Evolutionary conservation across 2,113 vertebrate species (phyloP), one percentile per base, ranked within the genome.

Genomic region (Etia nguti): DNA sequence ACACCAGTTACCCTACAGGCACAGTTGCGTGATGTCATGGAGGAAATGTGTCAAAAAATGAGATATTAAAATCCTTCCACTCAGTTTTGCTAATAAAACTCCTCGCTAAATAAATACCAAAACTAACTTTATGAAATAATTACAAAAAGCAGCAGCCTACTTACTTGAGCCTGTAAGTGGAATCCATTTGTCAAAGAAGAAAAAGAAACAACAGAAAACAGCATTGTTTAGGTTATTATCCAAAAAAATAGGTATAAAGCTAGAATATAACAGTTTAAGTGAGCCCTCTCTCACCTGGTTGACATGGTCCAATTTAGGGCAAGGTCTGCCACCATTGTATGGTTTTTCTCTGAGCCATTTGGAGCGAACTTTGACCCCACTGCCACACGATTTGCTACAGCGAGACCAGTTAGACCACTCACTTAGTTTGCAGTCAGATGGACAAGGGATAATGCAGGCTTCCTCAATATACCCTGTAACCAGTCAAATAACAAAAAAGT

Each of bases 331-430:
- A 4, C 98, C 98, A 34, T 99, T 99, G 88, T 99, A 99, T 0
- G 99, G 99, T 31, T 99, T 99, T 88, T 99, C 99, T n/a, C 99
- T 92, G 3, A 99, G 97, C 99, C 99, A 99, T 92, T 99, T 99
- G 20, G 99, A 99, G 1, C 99, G 97, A 81, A 99, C 99, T 79
- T 99, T 99, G 85, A 99, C 98, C 0, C 99, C 99, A 4, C 98
- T 99, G 24, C 99, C 99, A 4, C 99, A 99, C 9, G 99, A 99
- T 90, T 99, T 99, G 54, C 98, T 99, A 87, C 99, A 99, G 68
- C 99, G 98, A 1, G 99, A 99, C 99, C 99, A 99, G 92, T 98
- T 99, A 94, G 99, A 99, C 99, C 99, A 99, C 79, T 99, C 99
- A 2, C 99, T 99, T 83, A 99, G 97, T 84, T 99, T 99, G 94